phyloP scores from a whole-genome alignment of 1,140 invertebrate species.

The Drosophila kurseongensis region DNA sequence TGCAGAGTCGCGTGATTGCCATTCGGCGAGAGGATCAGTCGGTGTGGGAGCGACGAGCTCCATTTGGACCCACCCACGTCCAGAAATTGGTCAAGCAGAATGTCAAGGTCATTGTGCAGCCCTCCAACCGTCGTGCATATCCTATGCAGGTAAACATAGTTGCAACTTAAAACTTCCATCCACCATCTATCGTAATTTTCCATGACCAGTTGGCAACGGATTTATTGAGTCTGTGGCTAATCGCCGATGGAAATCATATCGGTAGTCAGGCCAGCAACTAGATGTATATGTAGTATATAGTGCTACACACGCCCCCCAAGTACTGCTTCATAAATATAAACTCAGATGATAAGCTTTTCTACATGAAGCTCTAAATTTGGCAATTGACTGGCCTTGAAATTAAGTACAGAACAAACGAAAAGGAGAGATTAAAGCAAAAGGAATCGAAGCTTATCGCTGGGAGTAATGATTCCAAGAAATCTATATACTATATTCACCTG shows the following conservation, averaged over 20 bases:
- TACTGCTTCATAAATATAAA: constrained; percentile 59
- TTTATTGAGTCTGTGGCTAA: constrained; percentile 32
- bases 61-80: constrained; percentile 96
- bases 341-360: constrained; percentile 51
- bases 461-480: constrained; percentile 33
- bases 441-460: constrained; percentile 41
- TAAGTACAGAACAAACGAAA: constrained; percentile 31
- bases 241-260: constrained; percentile 45
- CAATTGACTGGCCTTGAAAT: constrained; percentile 62
- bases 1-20: constrained; percentile 89
- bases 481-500: constrained; percentile 23
- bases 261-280: constrained; percentile 15
- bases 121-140: constrained; percentile 98
- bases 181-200: constrained; percentile 21
- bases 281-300: constrained; percentile 15
- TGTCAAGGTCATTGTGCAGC: constrained; percentile 98
- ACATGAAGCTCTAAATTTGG: constrained; percentile 55
- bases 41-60: constrained; percentile 98
- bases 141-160: constrained; percentile 91
- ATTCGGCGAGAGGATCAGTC: constrained; percentile 97
- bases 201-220: constrained; percentile 32
- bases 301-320: constrained; percentile 44
- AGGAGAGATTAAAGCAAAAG: constrained; percentile 16
- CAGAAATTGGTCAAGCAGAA: constrained; percentile 93
- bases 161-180: neutral